These are phyloP conservation scores for Epirrhoe tristata DNA, from an alignment of 2,888 invertebrate genomes.

Conservation along the genomic window DNA sequence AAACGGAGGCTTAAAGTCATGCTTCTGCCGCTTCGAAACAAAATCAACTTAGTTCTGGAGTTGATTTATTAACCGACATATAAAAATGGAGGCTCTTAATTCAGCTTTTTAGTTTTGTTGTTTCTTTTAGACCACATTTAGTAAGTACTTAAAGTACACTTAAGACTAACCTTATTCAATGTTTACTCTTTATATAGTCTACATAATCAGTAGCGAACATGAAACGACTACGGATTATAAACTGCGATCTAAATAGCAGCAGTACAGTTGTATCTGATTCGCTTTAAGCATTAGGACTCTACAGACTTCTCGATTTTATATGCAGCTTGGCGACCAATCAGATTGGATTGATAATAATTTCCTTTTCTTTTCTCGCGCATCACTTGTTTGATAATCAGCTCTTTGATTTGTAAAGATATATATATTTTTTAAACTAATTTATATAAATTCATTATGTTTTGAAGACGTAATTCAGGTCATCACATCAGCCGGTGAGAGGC, in stretches of 20 bases:
- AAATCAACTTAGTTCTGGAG: neutral
- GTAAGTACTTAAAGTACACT: too few species aligned
- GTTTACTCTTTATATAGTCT: neutral
- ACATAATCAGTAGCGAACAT: slow-evolving; percentile 11
- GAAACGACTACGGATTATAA: slow-evolving; percentile 7
- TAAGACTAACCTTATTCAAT: neutral
- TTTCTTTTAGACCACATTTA: neutral
- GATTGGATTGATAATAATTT: neutral
- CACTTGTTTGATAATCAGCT: neutral
- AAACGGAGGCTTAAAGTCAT: slow-evolving; percentile 5
- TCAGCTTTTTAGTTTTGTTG: neutral
- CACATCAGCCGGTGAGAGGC: too few species aligned
- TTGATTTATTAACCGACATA: neutral
- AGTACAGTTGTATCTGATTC: slow-evolving; percentile 27
- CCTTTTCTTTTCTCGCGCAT: neutral
- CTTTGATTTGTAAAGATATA: too few species aligned
- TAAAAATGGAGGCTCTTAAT: too few species aligned
- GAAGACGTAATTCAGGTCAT: too few species aligned
- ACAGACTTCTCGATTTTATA: slow-evolving; percentile 10
- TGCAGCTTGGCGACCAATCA: neutral
- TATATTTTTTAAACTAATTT: too few species aligned
- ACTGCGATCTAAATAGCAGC: slow-evolving; percentile 16
- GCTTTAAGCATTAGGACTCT: slow-evolving; percentile 5
- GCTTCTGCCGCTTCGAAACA: neutral
- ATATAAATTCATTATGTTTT: too few species aligned